Conservation (phyloP, 2,113 vertebrate species). For the Podiceps cristatus region DNA sequence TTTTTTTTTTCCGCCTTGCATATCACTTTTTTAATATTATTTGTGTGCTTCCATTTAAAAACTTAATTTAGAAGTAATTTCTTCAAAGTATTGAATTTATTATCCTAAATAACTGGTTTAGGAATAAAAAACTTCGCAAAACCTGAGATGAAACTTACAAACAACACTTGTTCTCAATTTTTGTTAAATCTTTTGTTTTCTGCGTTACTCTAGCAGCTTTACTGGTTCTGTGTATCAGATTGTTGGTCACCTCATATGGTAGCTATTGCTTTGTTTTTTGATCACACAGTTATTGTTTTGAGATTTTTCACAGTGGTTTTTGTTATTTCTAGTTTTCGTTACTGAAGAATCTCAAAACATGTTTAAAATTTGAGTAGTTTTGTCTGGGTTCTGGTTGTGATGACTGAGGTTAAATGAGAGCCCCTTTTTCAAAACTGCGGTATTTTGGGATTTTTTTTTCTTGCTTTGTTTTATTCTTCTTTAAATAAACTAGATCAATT, state of each 20-base stretch:
- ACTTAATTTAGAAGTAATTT: neutral
- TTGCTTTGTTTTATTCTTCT: neutral
- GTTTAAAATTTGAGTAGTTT: neutral
- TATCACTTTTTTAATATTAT: neutral
- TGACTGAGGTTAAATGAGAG: neutral
- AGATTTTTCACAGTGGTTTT: neutral
- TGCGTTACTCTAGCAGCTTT: neutral
- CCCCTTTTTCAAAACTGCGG: neutral
- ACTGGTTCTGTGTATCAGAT: neutral
- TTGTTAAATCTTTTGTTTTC: neutral
- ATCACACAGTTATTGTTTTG: neutral
- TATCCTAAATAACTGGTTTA: neutral
- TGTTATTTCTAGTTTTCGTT: neutral
- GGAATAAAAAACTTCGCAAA: neutral
- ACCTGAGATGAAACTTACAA: neutral
- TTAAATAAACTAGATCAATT: neutral
- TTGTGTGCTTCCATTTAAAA: neutral
- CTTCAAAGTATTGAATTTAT: neutral
- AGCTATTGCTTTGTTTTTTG: neutral
- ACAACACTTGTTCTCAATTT: neutral
- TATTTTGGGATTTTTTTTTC: neutral
- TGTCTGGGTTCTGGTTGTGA: neutral
- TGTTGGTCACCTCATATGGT: neutral
- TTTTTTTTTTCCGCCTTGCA: neutral
- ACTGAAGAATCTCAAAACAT: neutral